Evolutionary conservation across 2,113 vertebrate species (phyloP).

Genomic region (Sylvietta virens): DNA sequence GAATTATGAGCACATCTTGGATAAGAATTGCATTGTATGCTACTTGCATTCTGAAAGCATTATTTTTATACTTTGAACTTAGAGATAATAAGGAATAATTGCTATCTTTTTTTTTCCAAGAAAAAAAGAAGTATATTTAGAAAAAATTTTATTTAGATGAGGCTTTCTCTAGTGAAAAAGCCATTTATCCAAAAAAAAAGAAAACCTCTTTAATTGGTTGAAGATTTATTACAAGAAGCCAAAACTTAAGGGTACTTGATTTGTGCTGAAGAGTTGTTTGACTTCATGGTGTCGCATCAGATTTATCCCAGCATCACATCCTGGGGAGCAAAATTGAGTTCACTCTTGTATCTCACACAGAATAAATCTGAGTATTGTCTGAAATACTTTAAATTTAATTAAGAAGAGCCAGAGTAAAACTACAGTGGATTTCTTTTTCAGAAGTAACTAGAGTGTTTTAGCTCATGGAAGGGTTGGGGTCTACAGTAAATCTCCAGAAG

Average conservation of each 20-base stretch:
- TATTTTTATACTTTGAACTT: conserved; percentile 40
- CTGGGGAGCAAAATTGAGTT: neutral
- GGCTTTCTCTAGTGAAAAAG: neutral
- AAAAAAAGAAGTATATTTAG: neutral
- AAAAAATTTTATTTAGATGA: neutral
- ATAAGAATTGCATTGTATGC: conserved; percentile 36
- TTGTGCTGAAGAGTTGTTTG: conserved; percentile 5
- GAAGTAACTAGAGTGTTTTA: neutral
- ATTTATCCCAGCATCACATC: neutral
- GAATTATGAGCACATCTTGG: conserved; percentile 33
- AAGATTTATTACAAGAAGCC: neutral
- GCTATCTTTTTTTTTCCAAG: neutral
- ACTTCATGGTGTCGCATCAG: neutral
- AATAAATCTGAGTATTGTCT: neutral
- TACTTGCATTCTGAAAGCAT: conserved; percentile 45
- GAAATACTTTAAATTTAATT: neutral
- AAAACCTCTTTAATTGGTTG: neutral
- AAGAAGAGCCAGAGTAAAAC: neutral
- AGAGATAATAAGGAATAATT: conserved; percentile 24
- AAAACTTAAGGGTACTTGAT: neutral
- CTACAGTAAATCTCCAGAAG: neutral
- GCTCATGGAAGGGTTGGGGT: neutral
- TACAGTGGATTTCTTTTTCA: neutral
- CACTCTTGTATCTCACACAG: neutral
- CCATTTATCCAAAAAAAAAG: neutral